A percentile compares a stretch with the other conserved stretches of the same genome.
Evolutionary conservation across 1,140 invertebrate genomes (phyloP).

Genomic region (Drepana arcuata): DNA sequence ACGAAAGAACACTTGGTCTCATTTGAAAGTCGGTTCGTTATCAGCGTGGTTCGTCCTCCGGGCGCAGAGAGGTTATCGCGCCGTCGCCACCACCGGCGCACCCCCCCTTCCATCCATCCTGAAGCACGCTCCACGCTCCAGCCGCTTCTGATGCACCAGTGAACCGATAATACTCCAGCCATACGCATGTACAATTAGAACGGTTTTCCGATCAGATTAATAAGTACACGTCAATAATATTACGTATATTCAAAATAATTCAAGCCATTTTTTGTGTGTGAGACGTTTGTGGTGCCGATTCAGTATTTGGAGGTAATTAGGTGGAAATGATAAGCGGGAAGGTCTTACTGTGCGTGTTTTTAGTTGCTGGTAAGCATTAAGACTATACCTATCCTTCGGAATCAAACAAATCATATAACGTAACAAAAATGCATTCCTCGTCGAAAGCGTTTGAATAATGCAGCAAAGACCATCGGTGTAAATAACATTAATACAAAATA

Average conservation of each 20-base stretch:
- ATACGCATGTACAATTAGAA: slow-evolving; percentile 21
- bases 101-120: slow-evolving; percentile 38
- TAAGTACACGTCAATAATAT: too few species aligned
- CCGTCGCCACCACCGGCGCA: slow-evolving; percentile 24
- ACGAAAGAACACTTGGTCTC: slow-evolving; percentile 40
- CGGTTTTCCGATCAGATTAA: slow-evolving; percentile 1
- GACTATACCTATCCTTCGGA: too few species aligned
- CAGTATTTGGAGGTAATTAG: slow-evolving; percentile 27
- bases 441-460: too few species aligned
- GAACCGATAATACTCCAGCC: slow-evolving; percentile 30
- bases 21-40: slow-evolving; percentile 49
- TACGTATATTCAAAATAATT: background rate
- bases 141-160: slow-evolving; percentile 42
- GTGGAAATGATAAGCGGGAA: slow-evolving; percentile 58
- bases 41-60: slow-evolving; percentile 41
- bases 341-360: slow-evolving; percentile 41
- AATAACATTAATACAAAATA: background rate
- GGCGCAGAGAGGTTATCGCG: slow-evolving; percentile 50
- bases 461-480: background rate
- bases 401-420: too few species aligned
- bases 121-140: slow-evolving; percentile 20
- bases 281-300: slow-evolving; percentile 12
- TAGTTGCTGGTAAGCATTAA: slow-evolving; percentile 40
- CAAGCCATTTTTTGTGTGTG: slow-evolving; percentile 13
- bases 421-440: background rate